Evolutionary conservation across 2,888 invertebrate genomes (phyloP), one percentile per base, ranked within the genome.

Genomic region (Campaea margaritaria): DNA sequence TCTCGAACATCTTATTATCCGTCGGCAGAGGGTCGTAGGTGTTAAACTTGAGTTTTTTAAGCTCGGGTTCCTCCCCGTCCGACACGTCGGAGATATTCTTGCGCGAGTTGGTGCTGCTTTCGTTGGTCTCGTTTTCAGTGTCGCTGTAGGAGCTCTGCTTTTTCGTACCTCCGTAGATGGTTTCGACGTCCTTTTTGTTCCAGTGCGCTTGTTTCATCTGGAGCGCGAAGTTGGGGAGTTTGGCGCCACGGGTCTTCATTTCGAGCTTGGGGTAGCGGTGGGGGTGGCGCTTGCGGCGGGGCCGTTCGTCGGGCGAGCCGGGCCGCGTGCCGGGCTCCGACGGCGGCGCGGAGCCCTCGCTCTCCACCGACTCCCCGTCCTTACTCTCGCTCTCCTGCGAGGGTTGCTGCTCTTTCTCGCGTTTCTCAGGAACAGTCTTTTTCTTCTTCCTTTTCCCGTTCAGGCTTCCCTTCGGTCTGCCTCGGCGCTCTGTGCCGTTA

Each of bases 241-340:
- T 94, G 2, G 94, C 94, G n/a, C 94, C 94, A 38, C 94, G 84
- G 0, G 94, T 94, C 71, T 93, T 92, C 85, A 90, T 91, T 63
- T 92, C 92, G 53, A 91, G 44, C 65, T 91, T 92, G 0, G 93
- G 89, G 57, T 85, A 82, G 62, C 74, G 78, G 10, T 65, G 70
- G 36, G 79, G 79, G 12, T 85, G 83, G 3, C 62, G 47, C 11
- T 12, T 12, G 62, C 75, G 79, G 9, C 65, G 70, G 36, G 78
- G 80, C 65, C 73, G 79, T 11, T 86, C 83, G 56, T 89, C 90
- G 0, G 91, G 91, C 0, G 87, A 83, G 74, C 82, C 85, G 3
- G 93, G 90, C 9, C 93, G 70, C 0, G 93, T 91, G 64, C 89
- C 91, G 2, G 82, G 58, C 60, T 91, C 91, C 0, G 93, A 91